Evolutionary conservation across 64 coral and sea anemone species (phyloP), one percentile per base, ranked within the genome.

Genomic region (Astreopora myriophthalma): DNA sequence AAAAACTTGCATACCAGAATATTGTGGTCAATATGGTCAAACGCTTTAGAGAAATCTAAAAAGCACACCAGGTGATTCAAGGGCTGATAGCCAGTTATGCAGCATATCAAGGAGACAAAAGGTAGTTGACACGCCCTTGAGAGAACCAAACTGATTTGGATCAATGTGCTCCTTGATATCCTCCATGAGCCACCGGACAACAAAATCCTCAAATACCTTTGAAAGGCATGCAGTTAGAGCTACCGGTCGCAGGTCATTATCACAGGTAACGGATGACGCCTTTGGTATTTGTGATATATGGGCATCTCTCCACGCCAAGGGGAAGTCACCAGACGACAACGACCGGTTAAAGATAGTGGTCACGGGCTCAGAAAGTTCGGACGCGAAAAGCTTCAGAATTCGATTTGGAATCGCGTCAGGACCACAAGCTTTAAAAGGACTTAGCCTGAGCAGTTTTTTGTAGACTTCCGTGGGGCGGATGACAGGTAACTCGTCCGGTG

Each of bases 141-240:
- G 31, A 20, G 61, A 48, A 6, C 73, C 74, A 23, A 87, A 93
- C 44, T 80, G 84, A 6, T 17, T 10, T 3, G 57, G 73, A 24
- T 87, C 83, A 19, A 93, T 93, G 5, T 80, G 28, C 7, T 70
- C 55, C 32, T 69, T 71, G 32, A 93, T 80, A 22, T 87, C 73
- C 2, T 39, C 23, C n/a, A 87, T 68, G 7, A 87, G 26, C 83
- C 84, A 92, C 32, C 27, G 20, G 62, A 76, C 90, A 23, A 86
- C 67, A 46, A 92, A 92, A 31, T 92, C 90, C 42, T 93, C 73
- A 19, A 93, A 60, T 34, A 87, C 82, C 33, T 87, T 93, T 29
- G 84, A 77, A 35, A 79, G n/a, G 20, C 48, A 52, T 52, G 48
- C 11, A 52, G 48, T 52, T 52, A 52, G 48, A 52, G n/a, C 34